phyloP scores from a whole-genome alignment of 2,888 invertebrate genomes.

The Lepidocyrtinus sp. region DNA sequence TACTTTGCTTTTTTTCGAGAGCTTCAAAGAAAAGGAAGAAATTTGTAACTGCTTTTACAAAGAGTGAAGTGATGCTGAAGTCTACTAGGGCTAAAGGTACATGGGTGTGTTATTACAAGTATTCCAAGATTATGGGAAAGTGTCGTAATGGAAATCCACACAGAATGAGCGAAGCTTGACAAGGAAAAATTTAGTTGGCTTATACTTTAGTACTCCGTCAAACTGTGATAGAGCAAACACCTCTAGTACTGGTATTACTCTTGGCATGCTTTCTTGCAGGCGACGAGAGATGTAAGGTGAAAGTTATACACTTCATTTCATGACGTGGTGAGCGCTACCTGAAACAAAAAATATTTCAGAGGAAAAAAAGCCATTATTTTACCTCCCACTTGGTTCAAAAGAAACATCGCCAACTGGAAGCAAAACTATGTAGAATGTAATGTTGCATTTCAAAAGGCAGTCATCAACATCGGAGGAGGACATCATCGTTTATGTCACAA shows the following conservation, averaged over 20 bases:
- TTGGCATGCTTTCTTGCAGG: conserved; percentile 4
- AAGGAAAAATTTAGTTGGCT: conserved; percentile 5
- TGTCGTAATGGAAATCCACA: conserved; percentile 13
- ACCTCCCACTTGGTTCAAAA: neutral
- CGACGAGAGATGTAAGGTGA: no score
- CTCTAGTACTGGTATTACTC: neutral
- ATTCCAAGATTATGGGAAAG: conserved; percentile 11
- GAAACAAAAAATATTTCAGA: neutral
- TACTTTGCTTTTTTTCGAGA: conserved; percentile 1
- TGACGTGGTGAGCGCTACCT: conserved; percentile 8
- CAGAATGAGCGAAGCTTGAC: neutral
- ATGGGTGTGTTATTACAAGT: conserved; percentile 6
- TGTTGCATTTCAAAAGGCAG: conserved; percentile 49
- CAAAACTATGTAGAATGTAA: conserved; percentile 44
- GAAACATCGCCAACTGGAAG: neutral
- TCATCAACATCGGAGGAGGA: conserved; percentile 54
- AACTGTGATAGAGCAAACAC: neutral
- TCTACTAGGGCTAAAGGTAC: neutral
- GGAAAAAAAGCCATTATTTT: neutral
- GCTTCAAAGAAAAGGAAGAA: conserved; percentile 2
- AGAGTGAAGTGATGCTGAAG: neutral
- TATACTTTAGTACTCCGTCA: neutral
- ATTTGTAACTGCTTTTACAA: neutral
- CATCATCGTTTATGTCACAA: conserved; percentile 23
- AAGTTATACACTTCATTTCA: no score